Base-by-base conservation (phyloP, 64 coral and sea anemone species). In the Platygyra sinensis region DNA sequence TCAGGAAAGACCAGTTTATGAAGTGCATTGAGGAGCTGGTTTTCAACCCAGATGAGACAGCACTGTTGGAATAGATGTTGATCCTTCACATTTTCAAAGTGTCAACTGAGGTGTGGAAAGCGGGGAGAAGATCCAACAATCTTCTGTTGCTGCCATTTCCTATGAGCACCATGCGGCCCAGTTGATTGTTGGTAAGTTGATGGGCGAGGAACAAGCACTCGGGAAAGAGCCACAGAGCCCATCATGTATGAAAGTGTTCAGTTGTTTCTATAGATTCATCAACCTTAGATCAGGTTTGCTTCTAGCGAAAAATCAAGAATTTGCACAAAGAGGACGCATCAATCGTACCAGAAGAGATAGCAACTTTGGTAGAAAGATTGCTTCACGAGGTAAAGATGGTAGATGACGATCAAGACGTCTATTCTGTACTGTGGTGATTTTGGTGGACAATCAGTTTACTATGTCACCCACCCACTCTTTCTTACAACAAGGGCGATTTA, bases 1-100 rank as follows among this genome's bases (percentile, higher is more conserved):
- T 19, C 84, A 19, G 84, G 84, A 87, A 87, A 87, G 27, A 87
- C 83, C 24, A 73, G 84, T 33, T 60, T 87, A 73, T 30, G 46
- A 87, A 59, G 20, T 73, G n/a, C 84, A 73, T 50, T 87, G 11
- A 87, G 52, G 84, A 69, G 30, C 60, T 31, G 29, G 30, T 8
- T 62, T 83, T 83, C 60, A 83, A 83, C 31, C 80, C 80, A 22
- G 19, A 83, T 39, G 80, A 83, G 60, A 42, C 20, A 83, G 80
- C 19, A 83, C 80, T 83, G 60, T 67, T 22, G 80, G 80, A 31
- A 65, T 83, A 39, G 80, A 83, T 83, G 32, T 42, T 7, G 80
- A 83, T 67, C 80, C 80, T 25, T 64, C 80, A 14, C 59, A 65
- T 42, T 83, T n/a, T 83, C 17, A 24, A 83, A 16, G 61, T 83